Base-by-base conservation (phyloP, 1,140 invertebrate genomes). In the Bombus sibiricus region DNA sequence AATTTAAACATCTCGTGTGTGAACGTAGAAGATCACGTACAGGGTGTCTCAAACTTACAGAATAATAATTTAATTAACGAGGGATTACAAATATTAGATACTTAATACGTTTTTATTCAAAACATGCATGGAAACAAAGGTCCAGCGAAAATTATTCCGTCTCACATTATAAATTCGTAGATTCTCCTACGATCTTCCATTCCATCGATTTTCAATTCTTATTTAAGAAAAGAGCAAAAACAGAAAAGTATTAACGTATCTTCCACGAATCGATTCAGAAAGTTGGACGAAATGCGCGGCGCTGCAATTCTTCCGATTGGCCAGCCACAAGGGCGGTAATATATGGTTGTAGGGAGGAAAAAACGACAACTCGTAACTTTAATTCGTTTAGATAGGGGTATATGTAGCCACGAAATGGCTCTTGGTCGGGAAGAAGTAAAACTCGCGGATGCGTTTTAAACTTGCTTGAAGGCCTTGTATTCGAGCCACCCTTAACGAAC, bases 401-500 rank as follows among this genome's bases (percentile, higher is more conserved):
- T 32, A 22, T 2, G 37, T 13, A 28, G 18, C 37, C 41, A 39
- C 8, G 43, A 34, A 81, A 81, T 53, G 43, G 37, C 37, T 39
- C 32, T 5, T 18, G 0, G 13, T 37, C n/a, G 9, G 4, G 0
- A 73, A 69, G 71, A 59, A 68, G 57, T 43, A 66, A 81, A 85
- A 74, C 78, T 85, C 53, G 68, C 57, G 68, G 3, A 41, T 41
- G 43, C 78, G 77, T 73, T 32, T 0, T 32, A 85, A 73, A 41
- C 71, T 18, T 34, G n/a, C 4, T 18, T 1, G 59, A 4, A 62
- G 59, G 10, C 9, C 25, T 28, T 59, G 10, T 59, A 22, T 13
- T 59, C n/a, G 9, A n/a, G 15, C 53, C 59, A 66, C 57, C 32
- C 32, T 77, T 87, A 90, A 89, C 78, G 81, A 87, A 79, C 78